Percentiles rank a stretch among this genome's conserved stretches.
Evolutionary conservation across 2,888 invertebrate species (phyloP).

Genomic region (Protodeltote pygarga): DNA sequence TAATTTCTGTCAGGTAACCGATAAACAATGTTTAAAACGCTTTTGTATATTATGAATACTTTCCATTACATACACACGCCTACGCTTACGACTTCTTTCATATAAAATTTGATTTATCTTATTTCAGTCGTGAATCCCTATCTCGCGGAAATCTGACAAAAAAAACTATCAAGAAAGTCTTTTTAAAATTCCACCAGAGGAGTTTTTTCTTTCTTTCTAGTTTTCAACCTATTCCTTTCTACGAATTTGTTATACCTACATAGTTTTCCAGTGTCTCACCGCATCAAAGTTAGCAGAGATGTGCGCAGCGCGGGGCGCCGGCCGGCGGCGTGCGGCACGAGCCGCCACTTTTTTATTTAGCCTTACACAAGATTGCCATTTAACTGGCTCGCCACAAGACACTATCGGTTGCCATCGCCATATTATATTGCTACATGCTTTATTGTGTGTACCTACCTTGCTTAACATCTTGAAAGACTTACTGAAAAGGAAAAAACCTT

Average conservation of each 20-base stretch:
- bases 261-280: slow-evolving; percentile 29
- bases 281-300: slow-evolving; percentile 31
- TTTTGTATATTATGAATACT: no score
- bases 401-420: slow-evolving; percentile 44
- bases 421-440: slow-evolving; percentile 37
- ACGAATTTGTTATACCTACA: slow-evolving; percentile 26
- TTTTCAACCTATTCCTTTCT: no score
- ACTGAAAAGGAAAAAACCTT: slow-evolving; percentile 18
- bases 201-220: not conserved
- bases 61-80: no score
- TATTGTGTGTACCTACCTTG: slow-evolving; percentile 34
- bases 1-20: no score
- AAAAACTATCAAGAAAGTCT: no score
- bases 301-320: slow-evolving; percentile 12
- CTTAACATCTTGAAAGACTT: no score
- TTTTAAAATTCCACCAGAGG: no score
- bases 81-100: no score
- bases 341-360: slow-evolving; percentile 57
- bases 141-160: no score
- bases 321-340: slow-evolving; percentile 20
- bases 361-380: slow-evolving; percentile 70
- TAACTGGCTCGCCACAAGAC: slow-evolving; percentile 64
- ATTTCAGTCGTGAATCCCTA: no score
- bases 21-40: no score
- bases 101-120: no score